Evolutionary conservation across 2,113 vertebrate species (phyloP), one percentile per base, ranked within the genome.

Genomic region (Nyctibius bracteatus): DNA sequence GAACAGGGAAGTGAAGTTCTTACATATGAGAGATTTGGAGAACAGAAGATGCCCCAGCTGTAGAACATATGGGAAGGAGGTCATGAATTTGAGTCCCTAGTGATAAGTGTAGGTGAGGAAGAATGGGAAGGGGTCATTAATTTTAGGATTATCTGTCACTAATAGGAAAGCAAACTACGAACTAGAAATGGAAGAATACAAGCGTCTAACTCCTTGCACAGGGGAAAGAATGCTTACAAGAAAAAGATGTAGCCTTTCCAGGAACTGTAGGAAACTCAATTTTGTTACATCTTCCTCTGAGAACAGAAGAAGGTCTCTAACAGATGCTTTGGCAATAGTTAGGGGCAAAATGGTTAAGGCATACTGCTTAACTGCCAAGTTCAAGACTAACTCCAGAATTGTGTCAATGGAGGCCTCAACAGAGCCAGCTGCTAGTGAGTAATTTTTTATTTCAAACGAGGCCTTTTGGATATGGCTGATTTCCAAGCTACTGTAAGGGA

Each of bases 171-270:
- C 13, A 72, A 46, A 27, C 3, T 4, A 43, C 54, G 49, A 82
- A 55, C 6, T n/a, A 39, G 28, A 55, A 71, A 61, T 68, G 19
- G 21, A 68, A 33, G 6, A 51, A 30, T 39, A 46, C 3, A 43
- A 47, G 1, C 0, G 0, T 72, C 10, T 63, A 28, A 52, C 8
- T 35, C 13, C 2, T 78, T 81, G 16, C 19, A 31, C 24, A n/a
- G 6, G 78, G 39, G 46, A 89, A 91, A 71, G 2, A 62, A 70
- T 63, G 13, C 22, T 22, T 81, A 28, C 24, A 55, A 78, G 12
- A 81, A 17, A 17, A 83, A 81, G 44, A 86, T 78, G 3, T 15
- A 81, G 63, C 9, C 10, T 82, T 75, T 86, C 28, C 12, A 65
- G 24, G 35, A 67, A 14, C 7, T 74, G 17, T 49, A 31, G 12